Evolutionary conservation across 2,888 invertebrate genomes (phyloP), one percentile per base, ranked within the genome.

Genomic region (Caenorhabditis wallacei): DNA sequence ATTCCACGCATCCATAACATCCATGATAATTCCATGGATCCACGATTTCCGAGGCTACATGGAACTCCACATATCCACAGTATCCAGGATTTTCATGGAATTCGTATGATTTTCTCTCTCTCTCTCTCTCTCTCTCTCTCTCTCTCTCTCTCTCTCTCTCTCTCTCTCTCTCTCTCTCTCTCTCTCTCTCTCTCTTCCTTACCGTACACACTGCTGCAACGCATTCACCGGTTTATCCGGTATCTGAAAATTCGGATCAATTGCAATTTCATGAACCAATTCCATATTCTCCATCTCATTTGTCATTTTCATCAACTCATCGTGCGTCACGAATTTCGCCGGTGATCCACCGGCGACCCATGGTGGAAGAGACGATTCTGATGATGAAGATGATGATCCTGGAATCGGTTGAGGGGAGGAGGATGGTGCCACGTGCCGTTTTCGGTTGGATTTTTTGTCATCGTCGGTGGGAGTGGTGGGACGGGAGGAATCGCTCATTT

Each of bases 251-350:
- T 97, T 95, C 82, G 95, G 95, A 92, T 98, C 96, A 3, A 98
- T 95, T 1, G 97, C 97, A 87, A 99, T 98, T 93, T 99, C 97
- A 93, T 99, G 98, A 0, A 97, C 97, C 48, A 98, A 93, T 5
- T 96, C 95, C 97, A 98, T 97, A 89, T 98, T 97, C 88, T 95
- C 95, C 93, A 97, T 95, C 1, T 95, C 95, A 91, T 95, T 95
- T 0, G 96, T 95, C n/a, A 96, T 96, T 89, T 95, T 95, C 94
- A 96, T 54, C 53, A 97, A 95, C 92, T 97, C 96, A 84, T 96
- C 96, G 37, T 96, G 93, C 0, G 95, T 95, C 13, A 96, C 95
- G 92, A 95, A 96, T 92, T 95, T 95, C 13, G 96, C 96, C 0
- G 96, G 96, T 0, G 96, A 96, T 0, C 95, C 95, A 10, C 90